Percentiles rank a stretch among this genome's conserved stretches.
Conservation (phyloP, 1,140 invertebrate genomes). For the Lepeophtheirus salmonis region DNA sequence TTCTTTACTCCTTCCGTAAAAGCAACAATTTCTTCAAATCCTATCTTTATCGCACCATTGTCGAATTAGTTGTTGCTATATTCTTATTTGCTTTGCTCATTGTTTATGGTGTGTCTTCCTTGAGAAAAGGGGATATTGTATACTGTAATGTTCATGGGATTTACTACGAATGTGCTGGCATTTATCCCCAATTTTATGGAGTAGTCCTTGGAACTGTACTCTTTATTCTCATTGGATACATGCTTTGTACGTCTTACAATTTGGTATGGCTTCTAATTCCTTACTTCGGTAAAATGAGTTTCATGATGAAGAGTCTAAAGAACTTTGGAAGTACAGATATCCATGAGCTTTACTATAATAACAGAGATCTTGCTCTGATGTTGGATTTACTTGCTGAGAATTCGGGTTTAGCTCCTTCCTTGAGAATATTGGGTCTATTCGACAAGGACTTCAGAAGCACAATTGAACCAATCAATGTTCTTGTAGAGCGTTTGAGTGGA, state of each 20-base stretch:
- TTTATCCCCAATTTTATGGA: slow-evolving; percentile 13
- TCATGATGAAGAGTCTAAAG: background rate
- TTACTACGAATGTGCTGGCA: slow-evolving; percentile 13
- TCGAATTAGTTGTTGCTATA: slow-evolving; percentile 9
- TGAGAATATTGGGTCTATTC: background rate
- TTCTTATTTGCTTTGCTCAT: background rate
- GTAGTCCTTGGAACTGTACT: background rate
- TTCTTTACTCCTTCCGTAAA: background rate
- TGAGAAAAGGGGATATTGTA: background rate
- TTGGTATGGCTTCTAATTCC: slow-evolving; percentile 10
- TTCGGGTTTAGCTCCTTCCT: slow-evolving; percentile 2
- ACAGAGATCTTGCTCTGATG: slow-evolving; percentile 1
- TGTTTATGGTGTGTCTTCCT: background rate
- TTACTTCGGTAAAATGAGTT: background rate
- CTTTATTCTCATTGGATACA: background rate
- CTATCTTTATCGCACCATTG: slow-evolving; percentile 5
- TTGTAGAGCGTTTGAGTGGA: slow-evolving; percentile 1
- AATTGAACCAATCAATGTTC: background rate
- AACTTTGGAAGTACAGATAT: background rate
- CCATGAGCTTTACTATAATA: slow-evolving; percentile 9
- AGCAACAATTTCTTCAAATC: slow-evolving; percentile 7
- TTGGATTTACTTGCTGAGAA: slow-evolving; percentile 5
- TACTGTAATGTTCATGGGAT: slow-evolving; percentile 14
- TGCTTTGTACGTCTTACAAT: slow-evolving; percentile 1
- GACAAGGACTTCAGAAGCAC: slow-evolving; percentile 2